Evolutionary conservation across 1,140 invertebrate species (phyloP).

Genomic region (Ephestia elutella): DNA sequence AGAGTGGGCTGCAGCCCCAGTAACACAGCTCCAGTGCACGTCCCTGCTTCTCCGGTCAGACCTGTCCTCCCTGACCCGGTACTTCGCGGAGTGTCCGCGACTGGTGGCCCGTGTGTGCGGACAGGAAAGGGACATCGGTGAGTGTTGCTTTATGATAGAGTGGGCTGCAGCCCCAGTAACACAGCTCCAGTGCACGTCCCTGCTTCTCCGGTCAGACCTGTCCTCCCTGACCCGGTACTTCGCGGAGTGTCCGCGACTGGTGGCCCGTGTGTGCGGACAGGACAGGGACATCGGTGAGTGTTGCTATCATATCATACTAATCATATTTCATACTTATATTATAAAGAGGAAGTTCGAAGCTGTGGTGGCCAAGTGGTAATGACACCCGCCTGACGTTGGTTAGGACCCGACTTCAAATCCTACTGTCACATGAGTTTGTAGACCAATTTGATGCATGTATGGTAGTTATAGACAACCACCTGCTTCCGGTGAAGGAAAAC

Average conservation of each 20-base stretch:
- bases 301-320: too few relatives aligned
- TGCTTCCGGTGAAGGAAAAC: too few relatives aligned
- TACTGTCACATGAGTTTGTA: too few relatives aligned
- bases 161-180: not conserved
- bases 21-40: constrained; percentile 33
- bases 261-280: constrained; percentile 31
- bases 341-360: too few relatives aligned
- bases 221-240: constrained; percentile 35
- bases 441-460: too few relatives aligned
- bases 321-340: too few relatives aligned
- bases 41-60: constrained; percentile 37
- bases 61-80: constrained; percentile 28
- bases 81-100: constrained; percentile 46
- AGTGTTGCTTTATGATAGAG: not conserved
- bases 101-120: constrained; percentile 39
- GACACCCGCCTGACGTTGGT: too few relatives aligned
- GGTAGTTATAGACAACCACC: too few relatives aligned
- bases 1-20: not conserved
- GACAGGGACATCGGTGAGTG: constrained; percentile 45
- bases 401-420: too few relatives aligned
- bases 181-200: constrained; percentile 38
- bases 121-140: constrained; percentile 41
- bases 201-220: constrained; percentile 36
- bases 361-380: too few relatives aligned
- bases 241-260: constrained; percentile 42